Evolutionary conservation across 2,113 vertebrate genomes (phyloP).

Genomic region (Macroglossus sobrinus): DNA sequence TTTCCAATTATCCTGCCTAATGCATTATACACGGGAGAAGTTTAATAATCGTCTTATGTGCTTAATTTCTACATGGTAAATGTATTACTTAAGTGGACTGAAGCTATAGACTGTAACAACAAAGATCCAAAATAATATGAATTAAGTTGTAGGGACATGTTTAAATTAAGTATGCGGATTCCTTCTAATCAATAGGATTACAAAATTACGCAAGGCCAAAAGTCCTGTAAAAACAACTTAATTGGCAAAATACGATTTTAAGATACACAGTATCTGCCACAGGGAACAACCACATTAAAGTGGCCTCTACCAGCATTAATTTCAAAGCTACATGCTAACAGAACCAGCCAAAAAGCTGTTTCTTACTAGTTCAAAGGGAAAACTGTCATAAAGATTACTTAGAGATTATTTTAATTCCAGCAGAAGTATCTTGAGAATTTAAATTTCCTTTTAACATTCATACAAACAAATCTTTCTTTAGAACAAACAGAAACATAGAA

Average conservation of each 20-base stretch:
- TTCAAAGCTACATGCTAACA: neutral
- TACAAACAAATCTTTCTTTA: slow-evolving; percentile 63
- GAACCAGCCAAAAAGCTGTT: slow-evolving; percentile 27
- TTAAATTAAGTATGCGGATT: slow-evolving; percentile 18
- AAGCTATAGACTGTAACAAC: neutral
- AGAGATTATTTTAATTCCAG: slow-evolving; percentile 32
- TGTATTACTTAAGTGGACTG: neutral
- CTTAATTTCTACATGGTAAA: slow-evolving; percentile 16
- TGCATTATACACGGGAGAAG: neutral
- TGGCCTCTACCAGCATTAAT: neutral
- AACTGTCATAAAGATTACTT: neutral
- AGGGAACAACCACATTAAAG: neutral
- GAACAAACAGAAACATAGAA: slow-evolving; percentile 69
- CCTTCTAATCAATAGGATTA: neutral
- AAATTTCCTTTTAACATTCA: slow-evolving; percentile 57
- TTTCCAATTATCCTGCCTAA: slow-evolving; percentile 48
- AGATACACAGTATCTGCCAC: slow-evolving; percentile 25
- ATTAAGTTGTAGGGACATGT: neutral
- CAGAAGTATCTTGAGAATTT: slow-evolving; percentile 48
- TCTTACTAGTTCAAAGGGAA: neutral
- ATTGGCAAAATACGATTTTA: slow-evolving; percentile 54
- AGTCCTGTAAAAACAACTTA: slow-evolving; percentile 7
- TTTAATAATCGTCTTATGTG: slow-evolving; percentile 8
- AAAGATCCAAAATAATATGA: neutral
- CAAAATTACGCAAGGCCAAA: slow-evolving; percentile 47